These are phyloP conservation scores for Asobara japonica DNA, from an alignment of 1,140 invertebrate genomes.

Conservation along the genomic window DNA sequence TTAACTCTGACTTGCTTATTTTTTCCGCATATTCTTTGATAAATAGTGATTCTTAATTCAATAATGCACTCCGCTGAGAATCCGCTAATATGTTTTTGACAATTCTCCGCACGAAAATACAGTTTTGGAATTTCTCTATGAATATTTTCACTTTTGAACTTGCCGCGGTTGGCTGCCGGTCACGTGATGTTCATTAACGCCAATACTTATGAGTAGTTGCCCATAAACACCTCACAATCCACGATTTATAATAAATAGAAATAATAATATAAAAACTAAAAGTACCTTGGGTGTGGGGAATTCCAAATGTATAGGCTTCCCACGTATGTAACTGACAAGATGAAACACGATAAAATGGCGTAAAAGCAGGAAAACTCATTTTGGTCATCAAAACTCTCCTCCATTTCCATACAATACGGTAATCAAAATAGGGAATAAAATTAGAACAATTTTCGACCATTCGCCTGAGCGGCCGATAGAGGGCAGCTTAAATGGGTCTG, in stretches of 20 bases:
- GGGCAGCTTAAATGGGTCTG: no score
- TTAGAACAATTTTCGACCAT: no score
- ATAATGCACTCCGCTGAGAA: no score
- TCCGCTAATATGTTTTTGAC: not conserved
- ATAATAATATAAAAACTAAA: conserved; percentile 22
- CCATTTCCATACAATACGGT: not conserved
- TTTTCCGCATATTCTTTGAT: no score
- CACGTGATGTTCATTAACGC: not conserved
- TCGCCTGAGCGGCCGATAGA: no score
- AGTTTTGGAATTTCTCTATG: not conserved
- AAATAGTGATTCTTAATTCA: no score
- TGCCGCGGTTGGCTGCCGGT: not conserved
- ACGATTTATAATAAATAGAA: not conserved
- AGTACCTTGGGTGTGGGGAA: conserved; percentile 76
- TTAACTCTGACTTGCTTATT: no score
- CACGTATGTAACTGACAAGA: conserved; percentile 80
- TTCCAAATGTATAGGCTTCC: conserved; percentile 87
- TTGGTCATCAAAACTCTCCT: not conserved
- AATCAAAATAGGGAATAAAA: not conserved
- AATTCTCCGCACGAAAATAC: not conserved
- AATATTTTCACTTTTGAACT: conserved; percentile 9
- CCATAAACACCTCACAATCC: not conserved
- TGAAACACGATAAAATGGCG: conserved; percentile 73
- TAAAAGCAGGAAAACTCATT: conserved; percentile 46
- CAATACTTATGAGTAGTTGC: conserved; percentile 1